Conservation (phyloP, 2,797 vertebrate genomes). For the Anableps anableps region DNA sequence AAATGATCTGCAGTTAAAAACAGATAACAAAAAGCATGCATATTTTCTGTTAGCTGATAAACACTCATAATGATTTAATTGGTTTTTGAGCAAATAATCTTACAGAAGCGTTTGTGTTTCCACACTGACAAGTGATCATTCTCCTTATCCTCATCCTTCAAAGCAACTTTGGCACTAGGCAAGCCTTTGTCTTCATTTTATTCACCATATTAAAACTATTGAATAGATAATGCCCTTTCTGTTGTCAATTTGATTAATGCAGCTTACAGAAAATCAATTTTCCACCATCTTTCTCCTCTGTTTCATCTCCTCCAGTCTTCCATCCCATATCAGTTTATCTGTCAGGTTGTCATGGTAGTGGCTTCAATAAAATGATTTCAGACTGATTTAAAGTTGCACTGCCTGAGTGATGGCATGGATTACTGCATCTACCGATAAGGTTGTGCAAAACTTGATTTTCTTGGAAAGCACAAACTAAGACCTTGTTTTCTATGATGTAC, state of each 20-base stretch:
- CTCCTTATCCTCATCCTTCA: constrained; percentile 60
- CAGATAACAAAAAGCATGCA: background rate
- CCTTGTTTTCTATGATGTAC: constrained; percentile 12
- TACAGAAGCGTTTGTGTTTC: constrained; percentile 22
- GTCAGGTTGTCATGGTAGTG: constrained; percentile 58
- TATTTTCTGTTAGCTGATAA: constrained; percentile 6
- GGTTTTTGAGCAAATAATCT: constrained; percentile 22
- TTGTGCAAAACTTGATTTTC: constrained; percentile 54
- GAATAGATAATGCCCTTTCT: constrained; percentile 75
- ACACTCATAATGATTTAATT: constrained; percentile 13
- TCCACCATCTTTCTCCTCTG: constrained; percentile 53
- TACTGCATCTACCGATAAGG: constrained; percentile 38
- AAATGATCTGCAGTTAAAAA: constrained; percentile 15
- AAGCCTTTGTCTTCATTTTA: constrained; percentile 75
- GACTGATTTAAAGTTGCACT: constrained; percentile 57
- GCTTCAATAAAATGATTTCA: constrained; percentile 61
- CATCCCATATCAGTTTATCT: constrained; percentile 48
- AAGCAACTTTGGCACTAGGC: constrained; percentile 50
- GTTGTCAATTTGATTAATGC: constrained; percentile 77
- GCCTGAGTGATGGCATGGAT: constrained; percentile 56
- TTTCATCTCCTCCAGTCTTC: constrained; percentile 51
- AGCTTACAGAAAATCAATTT: constrained; percentile 73
- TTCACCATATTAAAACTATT: constrained; percentile 72
- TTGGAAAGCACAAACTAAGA: constrained; percentile 18
- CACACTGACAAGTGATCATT: constrained; percentile 48